Conservation (phyloP, 2,888 invertebrate species). For the Antheraea assamensis region DNA sequence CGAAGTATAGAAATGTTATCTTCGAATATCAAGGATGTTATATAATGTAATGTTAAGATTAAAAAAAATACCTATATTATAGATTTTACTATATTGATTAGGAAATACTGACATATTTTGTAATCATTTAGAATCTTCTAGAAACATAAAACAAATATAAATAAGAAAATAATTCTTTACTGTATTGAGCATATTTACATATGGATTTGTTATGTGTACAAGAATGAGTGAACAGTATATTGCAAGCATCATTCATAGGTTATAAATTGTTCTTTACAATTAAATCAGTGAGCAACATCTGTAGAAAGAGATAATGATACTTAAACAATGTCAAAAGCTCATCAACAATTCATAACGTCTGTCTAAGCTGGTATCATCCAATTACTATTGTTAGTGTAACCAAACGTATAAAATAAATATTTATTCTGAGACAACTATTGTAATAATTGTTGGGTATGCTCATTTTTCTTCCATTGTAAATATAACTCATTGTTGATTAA, state of each 20-base stretch:
- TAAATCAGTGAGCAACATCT: slow-evolving; percentile 23
- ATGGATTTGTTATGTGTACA: not conserved
- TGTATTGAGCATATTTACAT: not conserved
- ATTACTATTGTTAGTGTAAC: slow-evolving; percentile 26
- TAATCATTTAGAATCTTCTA: no score
- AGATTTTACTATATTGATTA: no score
- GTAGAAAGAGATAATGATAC: slow-evolving; percentile 32
- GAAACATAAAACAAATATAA: not conserved
- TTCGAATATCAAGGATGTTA: not conserved
- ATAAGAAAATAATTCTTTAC: not conserved
- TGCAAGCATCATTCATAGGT: slow-evolving; percentile 17
- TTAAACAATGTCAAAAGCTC: slow-evolving; percentile 35
- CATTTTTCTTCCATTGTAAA: not conserved
- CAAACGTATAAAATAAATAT: slow-evolving; percentile 12
- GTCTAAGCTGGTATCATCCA: slow-evolving; percentile 34
- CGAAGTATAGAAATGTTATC: not conserved
- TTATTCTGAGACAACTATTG: not conserved
- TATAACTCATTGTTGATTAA: not conserved
- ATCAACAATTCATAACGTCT: slow-evolving; percentile 34
- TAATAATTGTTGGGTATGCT: not conserved
- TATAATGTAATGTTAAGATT: no score
- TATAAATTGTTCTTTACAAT: slow-evolving; percentile 20
- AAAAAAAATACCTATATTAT: no score
- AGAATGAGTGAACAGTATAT: slow-evolving; percentile 5
- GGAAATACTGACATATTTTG: no score